These are phyloP conservation scores for Sternarchorhynchus goeldii DNA, from an alignment of 2,797 vertebrate genomes.

Conservation along the genomic window DNA sequence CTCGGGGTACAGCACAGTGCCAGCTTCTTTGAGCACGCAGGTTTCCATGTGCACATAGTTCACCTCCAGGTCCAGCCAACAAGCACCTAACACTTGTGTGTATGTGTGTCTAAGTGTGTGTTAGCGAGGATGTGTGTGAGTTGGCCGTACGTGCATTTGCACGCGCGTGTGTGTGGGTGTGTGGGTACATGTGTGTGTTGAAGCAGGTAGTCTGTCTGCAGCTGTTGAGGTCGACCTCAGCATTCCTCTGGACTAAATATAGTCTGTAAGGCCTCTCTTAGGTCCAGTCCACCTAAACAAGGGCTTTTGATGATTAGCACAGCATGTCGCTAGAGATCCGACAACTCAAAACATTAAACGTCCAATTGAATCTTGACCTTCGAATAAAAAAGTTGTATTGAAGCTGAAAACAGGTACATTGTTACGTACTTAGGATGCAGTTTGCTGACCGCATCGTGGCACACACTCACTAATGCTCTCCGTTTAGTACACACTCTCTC, in stretches of 20 bases:
- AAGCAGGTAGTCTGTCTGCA: slow-evolving; percentile 71
- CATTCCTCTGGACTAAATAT: slow-evolving; percentile 76
- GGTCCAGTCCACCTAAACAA: slow-evolving; percentile 52
- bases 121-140: slow-evolving; percentile 26
- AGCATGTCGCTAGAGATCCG: too few species aligned
- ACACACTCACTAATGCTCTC: neutral
- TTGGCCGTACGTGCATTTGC: neutral
- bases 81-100: neutral
- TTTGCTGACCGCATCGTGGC: too few species aligned
- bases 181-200: slow-evolving; percentile 22
- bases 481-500: neutral
- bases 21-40: too few species aligned
- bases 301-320: slow-evolving; percentile 15
- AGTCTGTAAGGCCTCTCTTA: slow-evolving; percentile 63
- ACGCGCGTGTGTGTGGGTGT: neutral
- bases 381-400: too few species aligned
- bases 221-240: slow-evolving; percentile 59
- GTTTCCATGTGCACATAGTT: neutral
- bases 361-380: too few species aligned
- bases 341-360: too few species aligned
- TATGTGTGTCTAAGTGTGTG: neutral
- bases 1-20: too few species aligned
- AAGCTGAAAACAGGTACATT: too few species aligned
- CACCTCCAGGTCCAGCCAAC: neutral
- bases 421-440: too few species aligned